A percentile compares a stretch with the other conserved stretches of the same genome.
phyloP scores from a whole-genome alignment of 1,140 invertebrate genomes.

The Dinoponera quadriceps region DNA sequence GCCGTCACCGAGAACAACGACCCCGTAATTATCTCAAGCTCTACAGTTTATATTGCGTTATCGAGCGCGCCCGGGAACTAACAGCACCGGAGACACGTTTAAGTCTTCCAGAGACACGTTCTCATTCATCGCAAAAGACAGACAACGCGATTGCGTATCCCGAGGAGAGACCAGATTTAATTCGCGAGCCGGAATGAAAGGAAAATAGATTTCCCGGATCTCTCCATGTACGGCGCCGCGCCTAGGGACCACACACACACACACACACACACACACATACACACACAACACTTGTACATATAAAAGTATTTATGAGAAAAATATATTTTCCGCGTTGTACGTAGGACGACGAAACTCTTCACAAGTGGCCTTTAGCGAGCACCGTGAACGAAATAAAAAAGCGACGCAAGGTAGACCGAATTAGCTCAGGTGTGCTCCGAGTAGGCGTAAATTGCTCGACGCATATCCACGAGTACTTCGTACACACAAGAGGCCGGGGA shows the following conservation, averaged over 20 bases:
- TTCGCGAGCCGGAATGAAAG: conserved; percentile 52
- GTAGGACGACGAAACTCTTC: neutral
- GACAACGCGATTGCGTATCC: conserved; percentile 31
- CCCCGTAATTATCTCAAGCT: conserved; percentile 7
- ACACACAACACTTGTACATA: too few relatives aligned
- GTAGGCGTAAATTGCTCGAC: conserved; percentile 73
- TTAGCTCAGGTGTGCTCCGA: conserved; percentile 65
- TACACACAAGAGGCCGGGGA: conserved; percentile 32
- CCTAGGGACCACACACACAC: neutral
- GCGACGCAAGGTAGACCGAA: conserved; percentile 53
- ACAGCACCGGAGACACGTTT: conserved; percentile 18
- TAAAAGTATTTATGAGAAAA: conserved; percentile 2
- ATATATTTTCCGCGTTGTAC: neutral
- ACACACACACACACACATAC: neutral
- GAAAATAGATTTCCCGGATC: conserved; percentile 65
- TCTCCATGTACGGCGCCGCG: neutral
- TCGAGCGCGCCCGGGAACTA: neutral
- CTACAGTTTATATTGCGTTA: conserved; percentile 22
- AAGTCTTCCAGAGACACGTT: conserved; percentile 18
- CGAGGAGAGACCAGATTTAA: conserved; percentile 52
- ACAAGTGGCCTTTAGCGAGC: conserved; percentile 56
- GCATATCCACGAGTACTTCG: conserved; percentile 58
- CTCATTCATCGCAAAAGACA: conserved; percentile 55
- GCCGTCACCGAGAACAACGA: neutral
- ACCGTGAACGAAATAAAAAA: conserved; percentile 64